These are phyloP conservation scores for Clavelina lepadiformis DNA, from an alignment of 23 tunicate genomes.

Conservation along the genomic window DNA sequence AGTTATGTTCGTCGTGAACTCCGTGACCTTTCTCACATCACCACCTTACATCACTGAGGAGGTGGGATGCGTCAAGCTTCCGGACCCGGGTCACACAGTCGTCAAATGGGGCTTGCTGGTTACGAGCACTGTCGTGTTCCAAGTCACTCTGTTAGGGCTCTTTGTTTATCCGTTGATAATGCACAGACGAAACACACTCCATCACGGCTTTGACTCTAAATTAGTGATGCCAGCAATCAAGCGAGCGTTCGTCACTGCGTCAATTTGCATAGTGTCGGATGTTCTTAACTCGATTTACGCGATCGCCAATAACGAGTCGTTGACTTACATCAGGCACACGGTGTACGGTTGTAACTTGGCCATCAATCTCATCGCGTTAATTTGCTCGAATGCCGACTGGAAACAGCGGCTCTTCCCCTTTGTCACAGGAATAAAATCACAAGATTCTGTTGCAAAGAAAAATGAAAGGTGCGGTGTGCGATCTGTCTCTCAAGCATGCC, in stretches of 20 bases:
- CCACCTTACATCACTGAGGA: constrained; percentile 14
- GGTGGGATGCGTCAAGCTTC: constrained; percentile 18
- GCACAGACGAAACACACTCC: constrained; percentile 15
- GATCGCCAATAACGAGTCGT: constrained; percentile 7
- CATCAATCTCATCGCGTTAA: constrained; percentile 20
- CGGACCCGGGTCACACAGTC: not conserved
- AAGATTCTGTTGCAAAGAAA: not conserved
- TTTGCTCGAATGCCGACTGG: constrained; percentile 41
- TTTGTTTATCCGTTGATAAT: constrained; percentile 30
- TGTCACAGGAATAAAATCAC: not conserved
- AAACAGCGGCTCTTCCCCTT: constrained; percentile 22
- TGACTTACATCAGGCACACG: constrained; percentile 21
- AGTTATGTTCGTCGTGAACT: constrained; percentile 17
- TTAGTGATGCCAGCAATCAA: constrained; percentile 29
- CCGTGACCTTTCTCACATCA: constrained; percentile 9
- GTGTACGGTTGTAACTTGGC: constrained; percentile 29
- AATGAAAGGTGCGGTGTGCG: constrained; percentile 5
- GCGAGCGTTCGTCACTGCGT: constrained; percentile 31
- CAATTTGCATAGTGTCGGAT: constrained; percentile 19
- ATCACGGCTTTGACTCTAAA: constrained; percentile 20
- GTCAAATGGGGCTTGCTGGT: constrained; percentile 36
- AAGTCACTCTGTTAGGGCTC: constrained; percentile 22
- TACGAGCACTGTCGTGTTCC: constrained; percentile 13
- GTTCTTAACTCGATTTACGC: constrained; percentile 8
- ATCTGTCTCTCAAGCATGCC: too few species aligned